Conservation (phyloP, 1,140 invertebrate species). For the Drosophila tani region DNA sequence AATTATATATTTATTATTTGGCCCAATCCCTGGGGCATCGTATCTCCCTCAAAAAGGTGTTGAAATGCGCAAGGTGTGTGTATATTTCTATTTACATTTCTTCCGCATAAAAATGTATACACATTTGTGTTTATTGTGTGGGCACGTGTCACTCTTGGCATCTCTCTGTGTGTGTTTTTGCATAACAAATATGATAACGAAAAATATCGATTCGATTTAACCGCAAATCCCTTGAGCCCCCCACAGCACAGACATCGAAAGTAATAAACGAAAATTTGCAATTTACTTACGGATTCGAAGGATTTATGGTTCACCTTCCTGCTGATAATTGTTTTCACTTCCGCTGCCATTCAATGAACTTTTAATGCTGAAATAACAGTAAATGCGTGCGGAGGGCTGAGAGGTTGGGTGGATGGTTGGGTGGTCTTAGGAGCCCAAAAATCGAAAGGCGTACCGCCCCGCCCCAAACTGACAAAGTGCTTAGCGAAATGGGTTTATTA, state of each 20-base stretch:
- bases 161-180: constrained; percentile 65
- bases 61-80: constrained; percentile 4
- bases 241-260: constrained; percentile 44
- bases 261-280: constrained; percentile 82
- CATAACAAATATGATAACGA: constrained; percentile 82
- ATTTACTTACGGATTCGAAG: constrained; percentile 80
- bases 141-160: constrained; percentile 68
- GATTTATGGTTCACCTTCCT: constrained; percentile 82
- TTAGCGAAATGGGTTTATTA: constrained; percentile 82
- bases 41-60: constrained; percentile 9
- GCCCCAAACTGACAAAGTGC: constrained; percentile 59
- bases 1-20: too few species aligned
- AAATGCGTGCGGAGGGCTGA: constrained; percentile 45
- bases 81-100: constrained; percentile 25
- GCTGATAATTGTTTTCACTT: constrained; percentile 82
- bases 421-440: constrained; percentile 14
- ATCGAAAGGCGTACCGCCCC: not conserved
- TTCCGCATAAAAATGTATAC: constrained; percentile 5
- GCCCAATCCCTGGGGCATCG: too few species aligned
- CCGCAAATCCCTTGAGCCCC: constrained; percentile 60
- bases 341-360: constrained; percentile 77
- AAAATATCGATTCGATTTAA: constrained; percentile 83
- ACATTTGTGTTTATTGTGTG: constrained; percentile 16
- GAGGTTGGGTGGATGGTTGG: constrained; percentile 21
- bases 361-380: constrained; percentile 82